Conservation (phyloP, 2,113 vertebrate species). For the Cyanistes caeruleus region DNA sequence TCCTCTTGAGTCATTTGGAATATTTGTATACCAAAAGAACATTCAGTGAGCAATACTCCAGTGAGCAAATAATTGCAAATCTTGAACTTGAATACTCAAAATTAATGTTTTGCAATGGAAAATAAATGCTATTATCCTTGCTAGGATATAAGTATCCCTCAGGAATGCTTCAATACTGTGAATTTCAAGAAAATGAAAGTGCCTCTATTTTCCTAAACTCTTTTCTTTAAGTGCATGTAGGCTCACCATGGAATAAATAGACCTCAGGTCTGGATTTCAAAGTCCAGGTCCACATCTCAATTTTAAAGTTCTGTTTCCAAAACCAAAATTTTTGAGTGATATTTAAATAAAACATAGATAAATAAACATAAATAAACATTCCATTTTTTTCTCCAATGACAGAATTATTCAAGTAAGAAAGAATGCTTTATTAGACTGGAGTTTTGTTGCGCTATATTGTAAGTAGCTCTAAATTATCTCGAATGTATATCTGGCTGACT, state of each 20-base stretch:
- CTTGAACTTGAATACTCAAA: background rate
- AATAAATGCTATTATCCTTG: background rate
- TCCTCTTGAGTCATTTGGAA: background rate
- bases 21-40: background rate
- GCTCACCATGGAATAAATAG: background rate
- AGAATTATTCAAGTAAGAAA: background rate
- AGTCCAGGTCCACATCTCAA: accelerated
- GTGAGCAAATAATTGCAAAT: background rate
- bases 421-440: background rate
- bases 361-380: too few relatives aligned
- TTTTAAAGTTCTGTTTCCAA: background rate
- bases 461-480: background rate
- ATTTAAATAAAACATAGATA: background rate
- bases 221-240: background rate
- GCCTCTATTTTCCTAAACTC: background rate
- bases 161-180: background rate
- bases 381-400: background rate
- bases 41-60: background rate
- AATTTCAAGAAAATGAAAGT: background rate
- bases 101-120: background rate
- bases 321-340: background rate
- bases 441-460: background rate
- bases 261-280: background rate
- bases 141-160: background rate
- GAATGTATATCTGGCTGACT: background rate